Base-by-base conservation (phyloP, 1,140 invertebrate species). In the Argopecten irradians region DNA sequence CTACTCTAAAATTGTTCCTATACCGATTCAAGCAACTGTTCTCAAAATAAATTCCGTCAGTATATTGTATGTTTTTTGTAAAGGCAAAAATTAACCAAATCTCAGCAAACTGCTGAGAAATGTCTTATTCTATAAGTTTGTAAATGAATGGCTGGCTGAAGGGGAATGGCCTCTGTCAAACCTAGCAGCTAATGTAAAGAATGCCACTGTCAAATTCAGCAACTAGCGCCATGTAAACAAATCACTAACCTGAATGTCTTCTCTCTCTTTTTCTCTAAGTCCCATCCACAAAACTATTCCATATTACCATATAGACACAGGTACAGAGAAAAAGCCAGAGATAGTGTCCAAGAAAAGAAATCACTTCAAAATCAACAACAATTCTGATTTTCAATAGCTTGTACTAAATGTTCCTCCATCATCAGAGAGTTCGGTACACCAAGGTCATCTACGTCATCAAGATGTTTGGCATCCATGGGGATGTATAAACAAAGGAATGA, bases 331-430 rank as follows among this genome's bases (percentile, higher is more conserved):
- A 46, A 71, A 22, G 28, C 55, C 1, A 71, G 28, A 71, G 28
- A 71, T 28, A n/a, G 55, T 71, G 5, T 22, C n/a, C 55, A 71
- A n/a, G n/a, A n/a, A n/a, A 11, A 8, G 55, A 71, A 8, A 28
- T n/a, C 22, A n/a, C 22, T n/a, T 71, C 22, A n/a, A 71, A 71
- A 28, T 28, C 55, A 22, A 71, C 55, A 71, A 71, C 55, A 71
- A 71, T 28, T n/a, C 9, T 19, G 1, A 5, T 71, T n/a, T 71
- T 71, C 22, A 71, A 71, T 28, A 28, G 22, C 22, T 28, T 7
- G n/a, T 28, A 71, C 55, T 71, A 71, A 71, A 71, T 71, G 55
- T 71, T 71, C 55, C 55, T 71, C 55, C 55, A 71, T 71, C 55
- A 5, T 71, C n/a, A 11, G 55, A 71, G 55, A 71, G 55, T 71